Conservation (phyloP, 2,797 vertebrate species). For the Lithobates sylvaticus region DNA sequence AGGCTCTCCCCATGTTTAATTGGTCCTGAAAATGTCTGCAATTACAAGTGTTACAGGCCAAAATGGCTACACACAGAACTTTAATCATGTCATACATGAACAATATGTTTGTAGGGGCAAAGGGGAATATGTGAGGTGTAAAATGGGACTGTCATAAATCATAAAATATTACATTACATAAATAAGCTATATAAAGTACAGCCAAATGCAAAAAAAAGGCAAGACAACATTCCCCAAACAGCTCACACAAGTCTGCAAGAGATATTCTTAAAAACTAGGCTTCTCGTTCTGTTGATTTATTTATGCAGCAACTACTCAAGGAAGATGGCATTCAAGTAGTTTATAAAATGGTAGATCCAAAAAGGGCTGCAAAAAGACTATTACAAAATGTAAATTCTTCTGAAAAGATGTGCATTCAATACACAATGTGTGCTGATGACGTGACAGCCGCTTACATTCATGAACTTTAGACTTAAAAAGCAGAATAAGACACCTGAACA, state of each 20-base stretch:
- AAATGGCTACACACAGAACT: conserved; percentile 10
- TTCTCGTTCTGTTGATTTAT: neutral
- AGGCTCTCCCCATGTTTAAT: conserved; percentile 33
- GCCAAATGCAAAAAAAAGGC: conserved; percentile 21
- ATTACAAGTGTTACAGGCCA: conserved; percentile 31
- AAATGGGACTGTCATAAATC: neutral
- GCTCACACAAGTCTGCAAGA: conserved; percentile 9
- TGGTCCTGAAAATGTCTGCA: conserved; percentile 39
- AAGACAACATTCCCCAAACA: conserved; percentile 20
- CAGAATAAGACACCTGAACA: neutral
- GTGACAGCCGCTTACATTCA: conserved; percentile 21
- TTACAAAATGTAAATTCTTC: conserved; percentile 15
- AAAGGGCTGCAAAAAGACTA: conserved; percentile 39
- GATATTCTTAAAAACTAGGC: neutral
- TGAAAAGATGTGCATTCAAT: conserved; percentile 16
- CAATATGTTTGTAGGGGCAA: neutral
- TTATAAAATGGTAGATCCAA: conserved; percentile 44
- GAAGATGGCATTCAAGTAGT: conserved; percentile 32
- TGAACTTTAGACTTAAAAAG: neutral
- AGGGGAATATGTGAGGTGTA: neutral
- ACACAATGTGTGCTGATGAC: neutral
- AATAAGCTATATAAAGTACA: conserved; percentile 23
- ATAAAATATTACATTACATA: conserved; percentile 25
- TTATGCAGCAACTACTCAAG: neutral
- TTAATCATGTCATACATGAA: neutral